These are phyloP conservation scores for Acanthurus leucopareius DNA, from an alignment of 2,797 vertebrate species.

Conservation along the genomic window DNA sequence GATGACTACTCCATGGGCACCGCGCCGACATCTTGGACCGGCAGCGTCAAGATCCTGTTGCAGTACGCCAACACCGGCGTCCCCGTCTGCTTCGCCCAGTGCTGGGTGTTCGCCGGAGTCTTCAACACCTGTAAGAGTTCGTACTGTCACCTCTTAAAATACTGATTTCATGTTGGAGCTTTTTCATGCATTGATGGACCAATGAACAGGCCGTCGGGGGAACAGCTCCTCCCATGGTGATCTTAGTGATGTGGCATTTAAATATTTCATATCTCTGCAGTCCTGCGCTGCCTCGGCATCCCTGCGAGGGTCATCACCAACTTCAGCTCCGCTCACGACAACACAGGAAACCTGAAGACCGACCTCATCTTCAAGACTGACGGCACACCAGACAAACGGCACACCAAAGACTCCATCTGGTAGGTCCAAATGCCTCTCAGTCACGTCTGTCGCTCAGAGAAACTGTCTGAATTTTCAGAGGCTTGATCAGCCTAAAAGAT, in stretches of 20 bases:
- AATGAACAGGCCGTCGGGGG: no score
- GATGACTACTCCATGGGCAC: conserved; percentile 83
- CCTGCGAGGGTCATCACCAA: conserved; percentile 90
- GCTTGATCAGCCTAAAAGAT: no score
- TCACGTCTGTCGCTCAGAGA: not conserved
- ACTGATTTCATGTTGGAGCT: no score
- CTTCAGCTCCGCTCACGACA: conserved; percentile 94
- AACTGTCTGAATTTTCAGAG: no score
- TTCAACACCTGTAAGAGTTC: conserved; percentile 92
- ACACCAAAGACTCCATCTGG: conserved; percentile 93
- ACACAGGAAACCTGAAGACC: conserved; percentile 88
- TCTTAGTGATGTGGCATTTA: no score
- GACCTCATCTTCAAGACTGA: conserved; percentile 86
- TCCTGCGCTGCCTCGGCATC: conserved; percentile 93
- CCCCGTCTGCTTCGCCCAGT: conserved; percentile 90
- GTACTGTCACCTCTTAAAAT: no score
- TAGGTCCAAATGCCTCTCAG: conserved; percentile 69
- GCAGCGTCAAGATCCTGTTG: conserved; percentile 90
- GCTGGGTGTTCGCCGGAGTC: conserved; percentile 96
- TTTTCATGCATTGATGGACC: no score
- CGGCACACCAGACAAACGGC: conserved; percentile 76
- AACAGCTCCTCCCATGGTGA: no score
- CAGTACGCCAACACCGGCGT: conserved; percentile 82
- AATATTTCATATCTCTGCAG: conserved; percentile 67
- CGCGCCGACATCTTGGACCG: conserved; percentile 91